Evolutionary conservation across 1,140 invertebrate genomes (phyloP).

Genomic region (Lycorma delicatula): DNA sequence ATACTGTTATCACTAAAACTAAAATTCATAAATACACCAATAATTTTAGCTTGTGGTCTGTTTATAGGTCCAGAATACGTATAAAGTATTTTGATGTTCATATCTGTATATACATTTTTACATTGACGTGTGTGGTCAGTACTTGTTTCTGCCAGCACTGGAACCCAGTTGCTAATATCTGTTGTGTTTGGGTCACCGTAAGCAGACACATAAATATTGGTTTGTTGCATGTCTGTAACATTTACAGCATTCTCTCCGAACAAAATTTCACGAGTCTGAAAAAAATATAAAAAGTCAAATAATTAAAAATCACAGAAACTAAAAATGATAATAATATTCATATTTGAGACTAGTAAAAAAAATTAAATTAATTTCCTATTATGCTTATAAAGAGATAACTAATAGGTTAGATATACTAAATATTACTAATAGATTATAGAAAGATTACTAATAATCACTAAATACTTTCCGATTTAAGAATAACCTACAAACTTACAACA

Average conservation of each 20-base stretch:
- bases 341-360: too few relatives aligned
- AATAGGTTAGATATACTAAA: too few relatives aligned
- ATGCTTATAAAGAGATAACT: too few relatives aligned
- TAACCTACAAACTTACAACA: too few relatives aligned
- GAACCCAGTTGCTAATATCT: slow-evolving; percentile 18
- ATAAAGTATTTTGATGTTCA: slow-evolving; percentile 42
- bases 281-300: too few relatives aligned
- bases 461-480: too few relatives aligned
- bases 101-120: slow-evolving; percentile 36
- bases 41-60: slow-evolving; percentile 42
- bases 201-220: slow-evolving; percentile 5
- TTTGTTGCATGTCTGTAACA: slow-evolving; percentile 1
- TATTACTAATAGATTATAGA: too few relatives aligned
- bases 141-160: slow-evolving; percentile 5
- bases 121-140: slow-evolving; percentile 21
- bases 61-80: slow-evolving; percentile 40
- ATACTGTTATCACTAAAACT: slow-evolving; percentile 31
- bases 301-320: too few relatives aligned
- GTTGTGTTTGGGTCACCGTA: slow-evolving; percentile 15
- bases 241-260: background rate
- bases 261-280: too few relatives aligned
- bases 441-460: too few relatives aligned
- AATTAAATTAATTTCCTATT: too few relatives aligned
- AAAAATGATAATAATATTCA: too few relatives aligned
- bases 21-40: slow-evolving; percentile 42